These are phyloP conservation scores for Leptinotarsa undecemlineata DNA, from an alignment of 1,140 invertebrate species.

Conservation along the genomic window DNA sequence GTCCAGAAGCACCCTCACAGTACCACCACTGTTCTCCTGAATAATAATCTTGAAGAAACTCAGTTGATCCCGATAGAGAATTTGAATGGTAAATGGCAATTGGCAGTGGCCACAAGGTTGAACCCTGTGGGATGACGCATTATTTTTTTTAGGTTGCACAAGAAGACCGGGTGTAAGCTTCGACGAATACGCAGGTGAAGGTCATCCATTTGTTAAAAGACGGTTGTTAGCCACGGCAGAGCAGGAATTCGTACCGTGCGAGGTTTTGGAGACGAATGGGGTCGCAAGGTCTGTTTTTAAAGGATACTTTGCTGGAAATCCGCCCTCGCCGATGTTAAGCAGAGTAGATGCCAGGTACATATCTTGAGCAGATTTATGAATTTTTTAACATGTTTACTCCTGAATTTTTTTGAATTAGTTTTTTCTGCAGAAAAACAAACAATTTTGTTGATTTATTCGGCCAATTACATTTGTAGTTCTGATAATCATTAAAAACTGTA, in stretches of 20 bases:
- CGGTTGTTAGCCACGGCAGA: conserved; percentile 36
- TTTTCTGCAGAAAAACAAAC: no score
- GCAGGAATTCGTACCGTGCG: conserved; percentile 34
- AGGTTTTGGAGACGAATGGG: conserved; percentile 29
- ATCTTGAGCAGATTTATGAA: no score
- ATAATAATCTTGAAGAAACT: conserved; percentile 40
- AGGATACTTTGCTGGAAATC: conserved; percentile 52
- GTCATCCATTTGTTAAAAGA: conserved; percentile 46
- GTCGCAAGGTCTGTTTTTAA: conserved; percentile 44
- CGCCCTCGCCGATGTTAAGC: conserved; percentile 48
- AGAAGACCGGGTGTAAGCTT: conserved; percentile 37
- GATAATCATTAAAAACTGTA: conserved; percentile 24
- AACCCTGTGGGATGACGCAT: neutral
- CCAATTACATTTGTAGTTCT: neutral
- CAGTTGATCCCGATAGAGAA: conserved; percentile 29
- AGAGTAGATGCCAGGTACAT: conserved; percentile 47
- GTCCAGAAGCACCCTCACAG: conserved; percentile 48
- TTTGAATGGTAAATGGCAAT: conserved; percentile 27
- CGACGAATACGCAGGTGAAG: conserved; percentile 44
- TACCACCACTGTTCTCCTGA: conserved; percentile 20
- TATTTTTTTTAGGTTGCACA: conserved; percentile 18
- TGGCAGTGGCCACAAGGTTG: neutral
- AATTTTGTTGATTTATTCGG: neutral
- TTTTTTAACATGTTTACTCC: no score
- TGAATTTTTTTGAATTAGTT: no score